Conservation (phyloP, 2,113 vertebrate species). For the Oxyura jamaicensis region DNA sequence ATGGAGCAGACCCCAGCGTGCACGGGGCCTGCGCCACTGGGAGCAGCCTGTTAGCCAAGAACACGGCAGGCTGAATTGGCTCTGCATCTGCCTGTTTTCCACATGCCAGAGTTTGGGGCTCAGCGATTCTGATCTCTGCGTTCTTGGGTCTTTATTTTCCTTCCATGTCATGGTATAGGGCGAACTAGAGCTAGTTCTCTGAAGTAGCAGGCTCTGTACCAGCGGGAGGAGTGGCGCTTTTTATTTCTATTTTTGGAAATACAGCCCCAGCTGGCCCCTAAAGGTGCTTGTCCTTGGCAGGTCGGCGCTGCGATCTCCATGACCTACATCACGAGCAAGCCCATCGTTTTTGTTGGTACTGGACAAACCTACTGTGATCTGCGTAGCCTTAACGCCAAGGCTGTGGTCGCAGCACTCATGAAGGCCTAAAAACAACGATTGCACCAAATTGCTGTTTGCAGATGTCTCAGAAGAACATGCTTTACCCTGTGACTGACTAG, state of each 20-base stretch:
- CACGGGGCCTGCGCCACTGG: neutral
- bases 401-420: constrained; percentile 96
- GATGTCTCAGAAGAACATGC: constrained; percentile 66
- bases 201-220: neutral
- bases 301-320: constrained; percentile 98
- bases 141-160: too few relatives aligned
- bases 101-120: neutral
- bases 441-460: constrained; percentile 67
- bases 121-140: neutral
- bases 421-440: constrained; percentile 83
- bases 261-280: neutral
- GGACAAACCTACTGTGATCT: constrained; percentile 99
- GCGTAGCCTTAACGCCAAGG: constrained; percentile 95
- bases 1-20: neutral
- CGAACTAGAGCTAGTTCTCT: neutral
- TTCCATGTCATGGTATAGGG: too few relatives aligned
- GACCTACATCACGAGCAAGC: constrained; percentile 99
- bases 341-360: constrained; percentile 96
- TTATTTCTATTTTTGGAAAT: neutral
- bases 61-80: too few relatives aligned
- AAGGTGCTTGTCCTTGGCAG: constrained; percentile 55
- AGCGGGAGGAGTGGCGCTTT: neutral
- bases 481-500: constrained; percentile 62
- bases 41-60: neutral
- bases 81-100: neutral